These are phyloP conservation scores for Stenolophus ochropezus DNA, from an alignment of 2,888 invertebrate genomes.

Conservation along the genomic window DNA sequence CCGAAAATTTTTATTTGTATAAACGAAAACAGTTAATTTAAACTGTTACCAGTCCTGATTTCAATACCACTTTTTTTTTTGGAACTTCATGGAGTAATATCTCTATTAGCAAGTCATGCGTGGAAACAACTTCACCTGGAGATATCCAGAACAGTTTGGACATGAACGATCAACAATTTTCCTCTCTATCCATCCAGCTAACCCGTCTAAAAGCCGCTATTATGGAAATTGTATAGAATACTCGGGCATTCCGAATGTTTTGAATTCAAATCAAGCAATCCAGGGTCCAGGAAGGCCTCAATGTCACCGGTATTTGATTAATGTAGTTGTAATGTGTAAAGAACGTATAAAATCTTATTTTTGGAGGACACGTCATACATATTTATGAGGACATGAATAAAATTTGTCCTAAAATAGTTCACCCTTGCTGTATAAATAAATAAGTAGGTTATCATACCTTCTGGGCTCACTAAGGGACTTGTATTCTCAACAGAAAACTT, in stretches of 20 bases:
- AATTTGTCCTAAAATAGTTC: neutral
- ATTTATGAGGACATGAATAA: conserved; percentile 6
- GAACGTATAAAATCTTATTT: neutral
- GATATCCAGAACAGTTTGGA: too few relatives aligned
- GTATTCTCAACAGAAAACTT: neutral
- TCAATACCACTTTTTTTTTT: too few relatives aligned
- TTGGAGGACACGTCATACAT: neutral
- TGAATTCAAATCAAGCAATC: neutral
- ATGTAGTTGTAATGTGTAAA: neutral
- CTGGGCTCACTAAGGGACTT: neutral
- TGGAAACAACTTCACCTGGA: too few relatives aligned
- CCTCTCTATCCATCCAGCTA: neutral
- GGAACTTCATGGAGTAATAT: too few relatives aligned
- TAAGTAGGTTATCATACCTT: conserved; percentile 25
- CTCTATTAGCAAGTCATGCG: too few relatives aligned
- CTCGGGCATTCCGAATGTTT: neutral
- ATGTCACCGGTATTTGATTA: neutral
- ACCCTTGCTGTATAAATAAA: conserved; percentile 18
- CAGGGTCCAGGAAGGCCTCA: neutral
- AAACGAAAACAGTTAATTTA: too few relatives aligned
- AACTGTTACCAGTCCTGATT: too few relatives aligned
- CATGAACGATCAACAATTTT: too few relatives aligned
- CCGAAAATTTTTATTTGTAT: too few relatives aligned
- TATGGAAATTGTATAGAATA: neutral
- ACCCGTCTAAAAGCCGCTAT: neutral